Conservation (phyloP, 2,797 vertebrate species). For the Propithecus deckenii region DNA sequence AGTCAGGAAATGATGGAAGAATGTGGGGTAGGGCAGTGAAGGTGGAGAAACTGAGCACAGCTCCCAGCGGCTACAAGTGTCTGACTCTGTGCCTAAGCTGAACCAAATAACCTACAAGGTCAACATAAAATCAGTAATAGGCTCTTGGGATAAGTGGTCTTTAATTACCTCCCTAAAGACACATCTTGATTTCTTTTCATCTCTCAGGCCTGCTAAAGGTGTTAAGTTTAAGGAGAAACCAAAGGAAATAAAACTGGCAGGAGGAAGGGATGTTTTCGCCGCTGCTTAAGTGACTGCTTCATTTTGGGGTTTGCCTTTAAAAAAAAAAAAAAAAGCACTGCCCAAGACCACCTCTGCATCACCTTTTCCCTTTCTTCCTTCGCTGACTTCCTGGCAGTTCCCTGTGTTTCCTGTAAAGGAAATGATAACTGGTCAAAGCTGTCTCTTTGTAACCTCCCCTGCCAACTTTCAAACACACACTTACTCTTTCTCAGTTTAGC, state of each 20-base stretch:
- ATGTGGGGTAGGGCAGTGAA: neutral
- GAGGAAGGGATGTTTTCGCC: conserved; percentile 65
- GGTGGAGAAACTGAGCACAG: neutral
- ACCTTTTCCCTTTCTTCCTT: conserved; percentile 62
- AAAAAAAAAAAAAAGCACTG: neutral
- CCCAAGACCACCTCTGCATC: conserved; percentile 56
- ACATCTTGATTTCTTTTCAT: conserved; percentile 74
- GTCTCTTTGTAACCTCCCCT: conserved; percentile 53
- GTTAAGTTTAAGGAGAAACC: conserved; percentile 76
- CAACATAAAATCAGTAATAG: conserved; percentile 74
- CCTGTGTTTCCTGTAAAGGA: conserved; percentile 63
- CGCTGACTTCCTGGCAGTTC: conserved; percentile 46
- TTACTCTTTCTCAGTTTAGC: conserved; percentile 59
- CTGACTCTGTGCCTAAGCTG: conserved; percentile 71
- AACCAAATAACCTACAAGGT: conserved; percentile 73
- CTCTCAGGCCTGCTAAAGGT: conserved; percentile 58
- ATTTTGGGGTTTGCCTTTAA: conserved; percentile 53
- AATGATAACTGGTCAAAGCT: conserved; percentile 64
- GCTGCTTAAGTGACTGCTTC: conserved; percentile 54
- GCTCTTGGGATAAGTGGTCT: conserved; percentile 67
- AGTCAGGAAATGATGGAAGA: conserved; percentile 20
- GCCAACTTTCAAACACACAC: conserved; percentile 66
- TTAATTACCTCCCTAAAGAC: conserved; percentile 80
- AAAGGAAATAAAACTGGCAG: conserved; percentile 66
- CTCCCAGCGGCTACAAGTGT: conserved; percentile 70